phyloP scores from a whole-genome alignment of 2,888 invertebrate genomes.

The Tortrix viridana region DNA sequence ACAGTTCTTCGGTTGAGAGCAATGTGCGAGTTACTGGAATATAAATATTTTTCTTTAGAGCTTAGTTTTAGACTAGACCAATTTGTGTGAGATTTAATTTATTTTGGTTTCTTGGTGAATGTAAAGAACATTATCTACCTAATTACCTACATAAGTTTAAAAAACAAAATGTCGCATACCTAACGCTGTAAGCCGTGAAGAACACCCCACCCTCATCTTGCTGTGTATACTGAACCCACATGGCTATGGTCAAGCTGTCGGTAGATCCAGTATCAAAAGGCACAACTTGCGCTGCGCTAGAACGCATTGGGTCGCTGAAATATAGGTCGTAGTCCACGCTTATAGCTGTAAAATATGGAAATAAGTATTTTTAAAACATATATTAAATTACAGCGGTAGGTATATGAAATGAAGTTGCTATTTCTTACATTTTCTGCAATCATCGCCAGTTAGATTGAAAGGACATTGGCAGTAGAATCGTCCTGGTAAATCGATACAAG shows the following conservation, averaged over 20 bases:
- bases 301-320: slow-evolving; percentile 95
- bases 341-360: slow-evolving; percentile 88
- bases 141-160: no score
- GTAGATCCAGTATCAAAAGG: slow-evolving; percentile 93
- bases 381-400: not conserved
- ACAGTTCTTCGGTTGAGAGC: slow-evolving; percentile 91
- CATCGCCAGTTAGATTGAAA: slow-evolving; percentile 97
- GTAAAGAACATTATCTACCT: no score
- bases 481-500: slow-evolving; percentile 95
- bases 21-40: slow-evolving; percentile 89
- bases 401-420: not conserved
- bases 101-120: no score
- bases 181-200: slow-evolving; percentile 96
- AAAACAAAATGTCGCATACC: slow-evolving; percentile 71
- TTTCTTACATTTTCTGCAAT: slow-evolving; percentile 95
- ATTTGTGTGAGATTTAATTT: not conserved
- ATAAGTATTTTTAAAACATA: slow-evolving; percentile 35
- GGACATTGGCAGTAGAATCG: slow-evolving; percentile 98
- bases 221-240: slow-evolving; percentile 98
- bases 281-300: slow-evolving; percentile 96
- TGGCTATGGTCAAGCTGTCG: slow-evolving; percentile 93
- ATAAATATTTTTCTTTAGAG: slow-evolving; percentile 12
- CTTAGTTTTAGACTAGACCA: not conserved
- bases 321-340: slow-evolving; percentile 99
- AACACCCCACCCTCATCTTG: slow-evolving; percentile 96